These are phyloP conservation scores for Halcyon chelicuti DNA, from an alignment of 2,797 vertebrate species.

Conservation along the genomic window DNA sequence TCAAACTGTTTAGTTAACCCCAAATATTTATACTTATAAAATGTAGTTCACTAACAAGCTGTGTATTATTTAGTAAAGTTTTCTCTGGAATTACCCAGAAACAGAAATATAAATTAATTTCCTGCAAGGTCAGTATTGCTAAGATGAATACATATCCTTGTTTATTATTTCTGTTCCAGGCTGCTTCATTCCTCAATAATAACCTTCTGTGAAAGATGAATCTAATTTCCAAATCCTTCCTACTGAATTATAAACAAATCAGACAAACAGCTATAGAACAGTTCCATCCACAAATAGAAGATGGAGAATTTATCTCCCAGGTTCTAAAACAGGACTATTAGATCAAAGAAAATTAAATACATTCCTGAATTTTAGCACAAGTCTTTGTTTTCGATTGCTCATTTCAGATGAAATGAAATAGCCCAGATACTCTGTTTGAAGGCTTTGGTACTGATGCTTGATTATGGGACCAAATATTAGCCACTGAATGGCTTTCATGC, in stretches of 20 bases:
- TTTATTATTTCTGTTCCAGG: constrained; percentile 58
- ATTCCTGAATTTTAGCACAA: background rate
- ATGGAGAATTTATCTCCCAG: background rate
- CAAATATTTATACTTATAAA: constrained; percentile 9
- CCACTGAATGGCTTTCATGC: background rate
- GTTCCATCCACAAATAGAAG: background rate
- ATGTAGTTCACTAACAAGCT: background rate
- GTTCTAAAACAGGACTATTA: background rate
- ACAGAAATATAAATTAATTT: constrained; percentile 18
- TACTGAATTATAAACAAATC: constrained; percentile 42
- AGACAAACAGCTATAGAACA: background rate
- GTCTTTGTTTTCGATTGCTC: background rate
- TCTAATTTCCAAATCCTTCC: constrained; percentile 40
- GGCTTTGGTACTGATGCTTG: background rate
- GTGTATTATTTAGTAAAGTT: background rate
- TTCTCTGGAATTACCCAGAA: constrained; percentile 13
- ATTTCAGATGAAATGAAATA: background rate
- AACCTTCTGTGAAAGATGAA: constrained; percentile 31
- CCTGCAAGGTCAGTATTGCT: background rate
- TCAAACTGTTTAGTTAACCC: background rate
- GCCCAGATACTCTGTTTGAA: background rate
- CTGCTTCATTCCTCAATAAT: constrained; percentile 14
- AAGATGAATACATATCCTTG: constrained; percentile 17
- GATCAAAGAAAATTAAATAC: background rate
- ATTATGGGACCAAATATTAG: background rate